A percentile compares a stretch with the other conserved stretches of the same genome.
Conservation (phyloP, 2,113 vertebrate species). For the Albula goreensis region DNA sequence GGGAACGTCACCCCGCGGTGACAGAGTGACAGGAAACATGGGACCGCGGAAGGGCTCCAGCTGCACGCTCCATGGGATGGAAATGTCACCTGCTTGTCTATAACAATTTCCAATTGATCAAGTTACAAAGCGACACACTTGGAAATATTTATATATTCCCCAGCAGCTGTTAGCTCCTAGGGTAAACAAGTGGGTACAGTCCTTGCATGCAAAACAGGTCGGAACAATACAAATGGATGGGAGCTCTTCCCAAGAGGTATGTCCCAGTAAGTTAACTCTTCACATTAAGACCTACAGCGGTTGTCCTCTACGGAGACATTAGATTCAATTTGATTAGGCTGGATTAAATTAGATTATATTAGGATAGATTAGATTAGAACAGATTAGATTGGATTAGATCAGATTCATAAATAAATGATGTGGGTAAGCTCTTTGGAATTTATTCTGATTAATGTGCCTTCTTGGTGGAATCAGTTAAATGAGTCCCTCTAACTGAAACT, state of each 20-base stretch:
- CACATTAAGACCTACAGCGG: background rate
- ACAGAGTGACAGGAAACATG: background rate
- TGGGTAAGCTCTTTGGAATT: background rate
- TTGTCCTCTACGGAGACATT: background rate
- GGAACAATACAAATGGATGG: background rate
- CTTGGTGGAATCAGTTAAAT: background rate
- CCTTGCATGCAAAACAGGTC: background rate
- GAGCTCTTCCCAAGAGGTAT: background rate
- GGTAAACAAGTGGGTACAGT: background rate
- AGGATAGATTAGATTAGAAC: background rate
- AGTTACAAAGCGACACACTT: background rate
- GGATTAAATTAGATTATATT: background rate
- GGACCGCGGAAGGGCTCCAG: background rate
- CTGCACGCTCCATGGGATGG: constrained; percentile 12
- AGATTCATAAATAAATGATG: background rate
- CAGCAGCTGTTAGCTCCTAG: constrained; percentile 28
- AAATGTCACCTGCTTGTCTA: background rate
- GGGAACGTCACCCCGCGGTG: background rate
- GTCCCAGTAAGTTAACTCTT: background rate
- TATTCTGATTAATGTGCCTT: background rate
- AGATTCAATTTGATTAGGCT: background rate
- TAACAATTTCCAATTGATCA: constrained; percentile 28
- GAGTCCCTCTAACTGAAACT: background rate
- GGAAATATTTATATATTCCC: constrained; percentile 32
- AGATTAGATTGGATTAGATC: background rate